These are phyloP conservation scores for Okapia johnstoni DNA, from an alignment of 2,113 vertebrate genomes.

Conservation along the genomic window DNA sequence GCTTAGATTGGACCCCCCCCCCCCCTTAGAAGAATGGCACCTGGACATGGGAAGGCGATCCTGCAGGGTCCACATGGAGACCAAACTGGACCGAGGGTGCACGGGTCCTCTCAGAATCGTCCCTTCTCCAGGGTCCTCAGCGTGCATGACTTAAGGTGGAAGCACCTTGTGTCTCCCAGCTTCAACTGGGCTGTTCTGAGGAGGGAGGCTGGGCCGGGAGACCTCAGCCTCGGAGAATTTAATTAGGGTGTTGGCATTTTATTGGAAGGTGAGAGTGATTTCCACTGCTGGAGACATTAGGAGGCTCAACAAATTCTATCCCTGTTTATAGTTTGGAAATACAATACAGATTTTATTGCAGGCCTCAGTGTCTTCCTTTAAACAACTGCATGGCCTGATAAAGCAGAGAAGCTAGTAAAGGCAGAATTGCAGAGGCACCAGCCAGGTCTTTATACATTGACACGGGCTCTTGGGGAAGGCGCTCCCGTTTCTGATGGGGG, in stretches of 20 bases:
- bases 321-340: slow-evolving; percentile 49
- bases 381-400: slow-evolving; percentile 49
- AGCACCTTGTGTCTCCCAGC: background rate
- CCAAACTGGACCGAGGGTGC: background rate
- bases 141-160: accelerated
- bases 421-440: background rate
- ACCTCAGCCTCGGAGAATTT: slow-evolving; percentile 52
- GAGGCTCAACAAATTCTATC: slow-evolving; percentile 61
- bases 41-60: background rate
- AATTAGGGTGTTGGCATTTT: slow-evolving; percentile 68
- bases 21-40: background rate
- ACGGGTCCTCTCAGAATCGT: background rate
- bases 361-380: slow-evolving; percentile 26
- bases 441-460: background rate
- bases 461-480: accelerated
- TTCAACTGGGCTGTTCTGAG: background rate
- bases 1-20: accelerated
- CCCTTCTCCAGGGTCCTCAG: background rate
- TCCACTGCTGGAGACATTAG: slow-evolving; percentile 48
- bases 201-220: accelerated
- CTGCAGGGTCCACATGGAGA: accelerated
- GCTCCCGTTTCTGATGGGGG: background rate
- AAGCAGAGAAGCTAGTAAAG: slow-evolving; percentile 53
- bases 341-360: slow-evolving; percentile 66
- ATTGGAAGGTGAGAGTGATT: slow-evolving; percentile 66